Evolutionary conservation across 2,797 vertebrate genomes (phyloP).

Genomic region (Alauda arvensis): DNA sequence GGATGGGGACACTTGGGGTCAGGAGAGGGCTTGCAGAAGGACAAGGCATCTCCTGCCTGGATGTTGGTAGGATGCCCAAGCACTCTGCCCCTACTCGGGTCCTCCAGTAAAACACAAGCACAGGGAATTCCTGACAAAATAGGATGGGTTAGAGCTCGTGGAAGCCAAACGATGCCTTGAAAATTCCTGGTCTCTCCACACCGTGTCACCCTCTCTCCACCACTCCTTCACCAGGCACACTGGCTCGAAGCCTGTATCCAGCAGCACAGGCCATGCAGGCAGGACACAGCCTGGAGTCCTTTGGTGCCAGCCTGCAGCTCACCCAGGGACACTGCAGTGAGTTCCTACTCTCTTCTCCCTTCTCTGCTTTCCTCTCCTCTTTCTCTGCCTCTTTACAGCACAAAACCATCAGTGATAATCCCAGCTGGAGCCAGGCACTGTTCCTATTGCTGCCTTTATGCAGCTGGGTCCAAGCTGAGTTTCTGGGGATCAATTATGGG

Average conservation of each 20-base stretch:
- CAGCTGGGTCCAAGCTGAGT: not conserved
- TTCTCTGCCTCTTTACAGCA: not conserved
- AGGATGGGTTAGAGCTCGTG: fast-evolving
- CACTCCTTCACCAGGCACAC: not conserved
- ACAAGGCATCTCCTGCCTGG: not conserved
- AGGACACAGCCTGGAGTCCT: not conserved
- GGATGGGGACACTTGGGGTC: not conserved
- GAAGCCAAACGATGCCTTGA: not conserved
- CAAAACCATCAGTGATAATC: not conserved
- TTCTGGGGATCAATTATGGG: not conserved
- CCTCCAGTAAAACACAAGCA: not conserved
- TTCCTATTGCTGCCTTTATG: not conserved
- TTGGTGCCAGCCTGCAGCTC: not conserved
- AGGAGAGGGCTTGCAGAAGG: not conserved
- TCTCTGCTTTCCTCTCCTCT: not conserved
- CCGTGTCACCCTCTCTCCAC: slow-evolving; percentile 59
- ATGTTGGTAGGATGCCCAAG: not conserved
- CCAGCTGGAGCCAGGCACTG: not conserved
- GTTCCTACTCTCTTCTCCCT: not conserved
- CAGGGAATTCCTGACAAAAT: not conserved
- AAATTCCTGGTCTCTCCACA: slow-evolving; percentile 47
- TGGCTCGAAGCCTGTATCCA: not conserved
- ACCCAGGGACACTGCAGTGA: fast-evolving
- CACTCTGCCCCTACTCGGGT: not conserved
- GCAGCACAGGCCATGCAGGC: not conserved